Evolutionary conservation across 2,113 vertebrate genomes (phyloP).

Genomic region (Tricholaema leucomelas): DNA sequence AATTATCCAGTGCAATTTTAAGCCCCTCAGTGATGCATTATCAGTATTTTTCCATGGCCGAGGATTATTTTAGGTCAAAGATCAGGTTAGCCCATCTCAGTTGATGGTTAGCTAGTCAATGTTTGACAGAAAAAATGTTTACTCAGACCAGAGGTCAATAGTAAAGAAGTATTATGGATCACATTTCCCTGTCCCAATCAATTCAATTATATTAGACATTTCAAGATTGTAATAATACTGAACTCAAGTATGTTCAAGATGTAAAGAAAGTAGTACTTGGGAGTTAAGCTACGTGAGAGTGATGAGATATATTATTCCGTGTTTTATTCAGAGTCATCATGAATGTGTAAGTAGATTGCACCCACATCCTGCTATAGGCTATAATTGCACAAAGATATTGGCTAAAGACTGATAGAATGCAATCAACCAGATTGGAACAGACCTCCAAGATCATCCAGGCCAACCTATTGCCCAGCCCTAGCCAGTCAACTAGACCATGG

Average conservation of each 20-base stretch:
- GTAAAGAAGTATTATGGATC: background rate
- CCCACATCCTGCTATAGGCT: background rate
- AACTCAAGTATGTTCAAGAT: background rate
- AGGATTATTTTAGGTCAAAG: constrained; percentile 19
- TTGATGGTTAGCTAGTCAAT: constrained; percentile 13
- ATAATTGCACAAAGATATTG: background rate
- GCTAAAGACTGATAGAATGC: background rate
- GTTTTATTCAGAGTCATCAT: background rate
- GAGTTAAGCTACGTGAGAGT: background rate
- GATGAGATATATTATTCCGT: background rate
- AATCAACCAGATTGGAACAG: too few species aligned
- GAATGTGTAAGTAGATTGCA: background rate
- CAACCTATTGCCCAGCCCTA: too few species aligned
- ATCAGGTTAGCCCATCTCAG: background rate
- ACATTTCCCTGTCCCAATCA: constrained; percentile 1
- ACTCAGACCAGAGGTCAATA: background rate
- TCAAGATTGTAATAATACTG: background rate
- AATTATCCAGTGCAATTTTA: background rate
- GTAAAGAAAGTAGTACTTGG: background rate
- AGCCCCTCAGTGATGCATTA: background rate
- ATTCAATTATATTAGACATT: background rate
- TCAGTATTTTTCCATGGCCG: background rate
- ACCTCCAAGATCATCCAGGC: too few species aligned
- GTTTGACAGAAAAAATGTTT: constrained; percentile 21
- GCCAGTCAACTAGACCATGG: too few species aligned